phyloP scores from a whole-genome alignment of 2,888 invertebrate genomes.

The Elaeidobius kamerunicus region DNA sequence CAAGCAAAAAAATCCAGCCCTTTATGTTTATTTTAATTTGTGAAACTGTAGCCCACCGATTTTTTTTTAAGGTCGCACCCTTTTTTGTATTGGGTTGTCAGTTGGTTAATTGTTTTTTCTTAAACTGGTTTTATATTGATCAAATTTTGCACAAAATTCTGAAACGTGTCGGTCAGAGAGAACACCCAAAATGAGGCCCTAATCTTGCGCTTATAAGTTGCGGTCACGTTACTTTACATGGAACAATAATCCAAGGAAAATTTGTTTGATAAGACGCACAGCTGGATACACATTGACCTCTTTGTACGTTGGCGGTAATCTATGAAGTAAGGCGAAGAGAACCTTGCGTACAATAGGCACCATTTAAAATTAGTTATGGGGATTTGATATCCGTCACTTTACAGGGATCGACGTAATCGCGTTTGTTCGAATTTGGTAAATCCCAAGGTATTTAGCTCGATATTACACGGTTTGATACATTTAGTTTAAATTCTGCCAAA shows the following conservation, averaged over 20 bases:
- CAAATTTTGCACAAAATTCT: no score
- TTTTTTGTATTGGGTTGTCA: no score
- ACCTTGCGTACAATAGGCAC: constrained; percentile 29
- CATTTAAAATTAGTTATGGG: constrained; percentile 39
- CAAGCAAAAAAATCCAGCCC: no score
- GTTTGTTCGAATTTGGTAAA: constrained; percentile 20
- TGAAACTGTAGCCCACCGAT: no score
- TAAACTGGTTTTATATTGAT: constrained; percentile 14
- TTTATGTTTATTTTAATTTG: no score
- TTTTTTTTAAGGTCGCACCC: no score
- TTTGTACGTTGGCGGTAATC: constrained; percentile 29
- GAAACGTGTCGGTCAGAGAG: no score
- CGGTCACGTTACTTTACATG: constrained; percentile 34
- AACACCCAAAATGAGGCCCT: no score
- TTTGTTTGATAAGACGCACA: constrained; percentile 29
- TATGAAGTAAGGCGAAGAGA: constrained; percentile 27
- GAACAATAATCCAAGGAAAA: constrained; percentile 17
- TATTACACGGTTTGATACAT: constrained; percentile 7
- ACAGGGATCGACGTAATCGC: constrained; percentile 34
- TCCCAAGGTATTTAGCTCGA: constrained; percentile 11
- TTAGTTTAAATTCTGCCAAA: no score
- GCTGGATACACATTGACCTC: constrained; percentile 36
- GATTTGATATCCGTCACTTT: constrained; percentile 38
- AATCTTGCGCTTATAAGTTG: constrained; percentile 34
- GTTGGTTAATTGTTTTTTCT: no score